phyloP scores from a whole-genome alignment of 2,888 invertebrate genomes.

The Cetonia aurata region DNA sequence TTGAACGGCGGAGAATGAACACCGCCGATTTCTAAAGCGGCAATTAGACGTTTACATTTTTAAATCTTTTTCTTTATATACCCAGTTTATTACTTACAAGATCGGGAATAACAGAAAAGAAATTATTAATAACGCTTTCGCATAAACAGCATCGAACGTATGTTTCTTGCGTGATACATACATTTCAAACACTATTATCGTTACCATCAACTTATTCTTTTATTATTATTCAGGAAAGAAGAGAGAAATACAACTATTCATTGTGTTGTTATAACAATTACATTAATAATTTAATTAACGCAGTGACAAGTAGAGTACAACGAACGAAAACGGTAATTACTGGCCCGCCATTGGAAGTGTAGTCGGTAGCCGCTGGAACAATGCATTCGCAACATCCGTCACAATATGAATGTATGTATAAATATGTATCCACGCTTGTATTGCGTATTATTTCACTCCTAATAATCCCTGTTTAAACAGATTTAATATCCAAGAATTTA shows the following conservation, averaged over 20 bases:
- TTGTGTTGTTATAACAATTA: conserved; percentile 20
- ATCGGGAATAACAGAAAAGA: not conserved
- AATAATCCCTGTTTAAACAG: too few species aligned
- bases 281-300: conserved; percentile 37
- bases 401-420: not conserved
- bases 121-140: conserved; percentile 1
- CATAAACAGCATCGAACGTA: too few species aligned
- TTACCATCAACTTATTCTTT: not conserved
- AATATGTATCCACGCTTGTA: not conserved
- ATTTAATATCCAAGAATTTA: too few species aligned
- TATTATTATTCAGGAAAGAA: not conserved
- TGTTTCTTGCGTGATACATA: not conserved
- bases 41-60: too few species aligned
- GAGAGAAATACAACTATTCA: not conserved
- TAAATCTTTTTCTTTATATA: too few species aligned
- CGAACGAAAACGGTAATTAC: conserved; percentile 40
- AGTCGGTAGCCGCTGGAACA: conserved; percentile 24
- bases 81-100: too few species aligned
- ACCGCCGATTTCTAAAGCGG: too few species aligned
- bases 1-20: too few species aligned
- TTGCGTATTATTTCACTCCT: not conserved
- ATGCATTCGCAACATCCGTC: conserved; percentile 38
- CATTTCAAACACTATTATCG: conserved; percentile 10
- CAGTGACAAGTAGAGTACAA: conserved; percentile 44
- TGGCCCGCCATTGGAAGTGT: conserved; percentile 4